Base-by-base conservation (phyloP, 2,888 invertebrate genomes). In the Pyralis farinalis region DNA sequence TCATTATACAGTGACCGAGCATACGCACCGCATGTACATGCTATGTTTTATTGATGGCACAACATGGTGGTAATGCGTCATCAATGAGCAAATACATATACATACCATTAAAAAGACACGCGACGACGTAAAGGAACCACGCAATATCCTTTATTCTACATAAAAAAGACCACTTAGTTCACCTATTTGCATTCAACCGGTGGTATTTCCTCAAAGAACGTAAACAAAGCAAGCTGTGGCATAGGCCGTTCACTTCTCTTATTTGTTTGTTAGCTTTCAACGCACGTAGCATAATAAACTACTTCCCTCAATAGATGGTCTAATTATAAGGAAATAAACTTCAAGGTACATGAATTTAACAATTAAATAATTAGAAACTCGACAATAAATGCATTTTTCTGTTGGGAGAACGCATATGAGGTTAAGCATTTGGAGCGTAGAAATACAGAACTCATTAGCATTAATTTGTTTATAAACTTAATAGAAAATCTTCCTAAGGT, bases 221-320 rank as follows among this genome's bases (percentile, higher is more conserved):
- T 39, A 32, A 39, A 34, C 20, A 32, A 33, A 28, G 12, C 25
- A 8, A 3, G 4, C 16, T 16, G 4, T 16, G 4, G 30, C 29
- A 37, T 11, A 1, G 27, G 28, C 28, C 29, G 27, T 34, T 21
- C 22, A 10, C 34, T 27, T 16, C 22, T 11, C 34, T 27, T 16
- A 4, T 3, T 16, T 16, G 4, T 4, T 16, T 16, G 3, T 16
- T 16, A 16, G 16, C 16, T 16, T 16, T 27, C 28, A 33, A 16
- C 32, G 0, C 33, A 33, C 20, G 34, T 9, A 11, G 8, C 16
- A 34, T 25, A 32, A 16, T 10, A 34, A 33, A 39, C 32, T 27
- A 39, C 38, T 39, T 39, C 33, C 38, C 33, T 33, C 38, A 28
- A 33, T 33, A 33, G 33, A 20, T 33, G 28, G 27, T 27, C 39